Percentiles rank a stretch among this genome's conserved stretches.
Evolutionary conservation across 2,888 invertebrate species (phyloP).

Genomic region (Himalopsyche tibetana): DNA sequence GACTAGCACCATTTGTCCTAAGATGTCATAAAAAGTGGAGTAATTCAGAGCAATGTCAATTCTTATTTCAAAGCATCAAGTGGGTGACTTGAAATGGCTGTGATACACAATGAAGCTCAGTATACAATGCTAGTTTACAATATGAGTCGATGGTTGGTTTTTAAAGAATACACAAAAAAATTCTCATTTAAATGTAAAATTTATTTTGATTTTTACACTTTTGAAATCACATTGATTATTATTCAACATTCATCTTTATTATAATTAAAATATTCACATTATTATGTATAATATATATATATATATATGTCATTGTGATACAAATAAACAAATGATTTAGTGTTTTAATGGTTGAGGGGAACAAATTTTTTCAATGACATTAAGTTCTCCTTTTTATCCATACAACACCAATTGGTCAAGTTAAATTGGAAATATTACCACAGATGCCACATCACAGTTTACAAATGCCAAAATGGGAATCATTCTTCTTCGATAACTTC

Average conservation of each 20-base stretch:
- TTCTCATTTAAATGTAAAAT: slow-evolving; percentile 75
- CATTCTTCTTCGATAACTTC: not conserved
- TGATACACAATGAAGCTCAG: no score
- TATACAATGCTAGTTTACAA: no score
- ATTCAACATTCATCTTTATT: slow-evolving; percentile 80
- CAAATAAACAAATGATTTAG: slow-evolving; percentile 60
- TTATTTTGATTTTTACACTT: slow-evolving; percentile 79
- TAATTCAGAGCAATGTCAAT: no score
- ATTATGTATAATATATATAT: slow-evolving; percentile 43
- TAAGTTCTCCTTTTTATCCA: slow-evolving; percentile 61
- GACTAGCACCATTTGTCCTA: no score
- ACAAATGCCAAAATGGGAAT: slow-evolving; percentile 39
- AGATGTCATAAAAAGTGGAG: no score
- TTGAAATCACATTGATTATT: slow-evolving; percentile 77
- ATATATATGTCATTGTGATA: slow-evolving; percentile 54
- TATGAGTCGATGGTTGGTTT: no score
- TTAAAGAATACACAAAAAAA: no score
- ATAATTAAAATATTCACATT: slow-evolving; percentile 82
- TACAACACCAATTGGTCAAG: slow-evolving; percentile 66
- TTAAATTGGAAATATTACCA: slow-evolving; percentile 65
- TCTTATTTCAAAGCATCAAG: no score
- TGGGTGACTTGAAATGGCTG: no score
- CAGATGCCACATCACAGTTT: slow-evolving; percentile 62
- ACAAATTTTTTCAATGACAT: slow-evolving; percentile 48
- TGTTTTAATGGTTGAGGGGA: slow-evolving; percentile 57